Evolutionary conservation across 2,888 invertebrate genomes (phyloP).

Genomic region (Rhorus exstirpatorius): DNA sequence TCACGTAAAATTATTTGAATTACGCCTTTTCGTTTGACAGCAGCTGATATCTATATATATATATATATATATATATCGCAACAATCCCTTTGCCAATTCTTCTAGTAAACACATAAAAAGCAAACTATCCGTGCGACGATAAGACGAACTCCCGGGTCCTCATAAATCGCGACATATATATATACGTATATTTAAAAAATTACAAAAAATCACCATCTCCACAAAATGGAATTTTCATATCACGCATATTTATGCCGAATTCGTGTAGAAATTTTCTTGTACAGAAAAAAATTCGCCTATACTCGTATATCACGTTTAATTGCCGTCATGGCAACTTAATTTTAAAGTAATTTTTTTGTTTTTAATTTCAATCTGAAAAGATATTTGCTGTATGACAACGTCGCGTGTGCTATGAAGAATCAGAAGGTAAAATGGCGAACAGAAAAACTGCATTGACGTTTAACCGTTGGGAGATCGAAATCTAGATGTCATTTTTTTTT

Average conservation of each 20-base stretch:
- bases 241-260: neutral
- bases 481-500: no score
- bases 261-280: neutral
- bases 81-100: conserved; percentile 65
- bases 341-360: no score
- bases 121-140: conserved; percentile 7
- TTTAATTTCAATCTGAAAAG: no score
- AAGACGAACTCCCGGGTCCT: conserved; percentile 4
- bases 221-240: neutral
- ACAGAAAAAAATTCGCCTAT: no score
- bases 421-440: no score
- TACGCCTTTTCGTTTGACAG: neutral
- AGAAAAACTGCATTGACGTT: no score
- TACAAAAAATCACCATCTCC: neutral
- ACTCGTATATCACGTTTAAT: no score
- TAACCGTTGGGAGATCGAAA: no score
- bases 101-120: conserved; percentile 54
- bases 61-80: conserved; percentile 53
- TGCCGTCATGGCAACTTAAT: no score
- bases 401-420: no score
- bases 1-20: neutral
- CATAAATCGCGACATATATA: conserved; percentile 15
- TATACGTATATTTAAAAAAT: neutral
- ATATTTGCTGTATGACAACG: no score
- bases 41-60: conserved; percentile 8